phyloP scores from a whole-genome alignment of 2,113 vertebrate species.

The Seriola rivoliana region DNA sequence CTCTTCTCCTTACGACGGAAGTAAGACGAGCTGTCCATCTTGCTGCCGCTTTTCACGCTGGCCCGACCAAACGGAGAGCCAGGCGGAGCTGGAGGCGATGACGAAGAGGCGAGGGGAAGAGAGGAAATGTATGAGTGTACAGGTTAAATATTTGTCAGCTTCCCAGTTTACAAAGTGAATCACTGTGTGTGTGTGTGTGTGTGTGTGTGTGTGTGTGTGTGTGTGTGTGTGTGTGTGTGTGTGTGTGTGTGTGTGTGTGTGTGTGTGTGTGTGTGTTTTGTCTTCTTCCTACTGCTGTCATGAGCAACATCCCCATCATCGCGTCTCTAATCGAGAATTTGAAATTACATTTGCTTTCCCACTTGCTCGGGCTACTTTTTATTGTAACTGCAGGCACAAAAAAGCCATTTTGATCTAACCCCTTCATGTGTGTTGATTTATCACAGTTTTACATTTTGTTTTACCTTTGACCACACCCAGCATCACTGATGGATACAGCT shows the following conservation, averaged over 20 bases:
- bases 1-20: constrained; percentile 97
- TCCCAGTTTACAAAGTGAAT: constrained; percentile 24
- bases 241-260: no score
- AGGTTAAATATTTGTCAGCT: background rate
- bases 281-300: background rate
- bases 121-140: constrained; percentile 19
- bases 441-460: background rate
- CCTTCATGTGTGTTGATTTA: background rate
- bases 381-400: background rate
- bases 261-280: background rate
- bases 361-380: background rate
- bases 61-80: constrained; percentile 95
- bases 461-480: background rate
- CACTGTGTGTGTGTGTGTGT: background rate
- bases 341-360: background rate
- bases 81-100: constrained; percentile 68
- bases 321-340: background rate
- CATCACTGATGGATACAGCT: background rate
- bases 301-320: background rate
- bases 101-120: background rate
- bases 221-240: background rate
- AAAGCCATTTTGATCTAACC: background rate
- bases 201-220: no score
- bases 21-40: constrained; percentile 93
- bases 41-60: constrained; percentile 92